phyloP scores from a whole-genome alignment of 2,113 vertebrate species.

The Felis catus region DNA sequence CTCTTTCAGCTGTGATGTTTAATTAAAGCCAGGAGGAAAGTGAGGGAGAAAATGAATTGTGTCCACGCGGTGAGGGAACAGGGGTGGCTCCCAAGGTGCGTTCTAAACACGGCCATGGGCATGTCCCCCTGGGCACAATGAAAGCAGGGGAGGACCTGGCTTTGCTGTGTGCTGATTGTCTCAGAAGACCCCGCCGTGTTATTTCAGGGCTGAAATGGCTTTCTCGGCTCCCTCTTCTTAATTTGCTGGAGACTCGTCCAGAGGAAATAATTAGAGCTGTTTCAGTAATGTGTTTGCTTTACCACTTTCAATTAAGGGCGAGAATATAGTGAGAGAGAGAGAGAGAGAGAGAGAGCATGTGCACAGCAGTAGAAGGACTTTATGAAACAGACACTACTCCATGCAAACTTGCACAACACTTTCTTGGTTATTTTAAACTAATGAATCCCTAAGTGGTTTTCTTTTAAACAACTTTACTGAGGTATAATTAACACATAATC shows the following conservation, averaged over 20 bases:
- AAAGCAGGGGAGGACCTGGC: background rate
- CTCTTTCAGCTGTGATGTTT: constrained; percentile 42
- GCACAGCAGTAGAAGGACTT: background rate
- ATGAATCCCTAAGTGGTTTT: background rate
- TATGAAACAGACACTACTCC: background rate
- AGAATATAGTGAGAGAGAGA: constrained; percentile 8
- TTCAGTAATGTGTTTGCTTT: constrained; percentile 66
- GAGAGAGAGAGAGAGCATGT: background rate
- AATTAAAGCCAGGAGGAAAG: constrained; percentile 63
- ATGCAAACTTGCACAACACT: background rate
- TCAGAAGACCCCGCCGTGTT: background rate
- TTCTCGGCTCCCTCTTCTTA: constrained; percentile 66
- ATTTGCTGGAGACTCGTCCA: constrained; percentile 67
- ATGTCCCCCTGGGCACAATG: background rate
- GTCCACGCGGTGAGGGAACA: background rate
- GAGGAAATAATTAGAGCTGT: constrained; percentile 72
- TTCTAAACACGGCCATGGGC: background rate
- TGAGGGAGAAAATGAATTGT: background rate
- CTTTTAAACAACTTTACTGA: background rate
- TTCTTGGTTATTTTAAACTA: constrained; percentile 44
- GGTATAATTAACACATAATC: background rate
- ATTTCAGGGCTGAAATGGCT: constrained; percentile 60
- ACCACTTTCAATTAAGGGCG: constrained; percentile 70
- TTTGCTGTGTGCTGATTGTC: background rate
- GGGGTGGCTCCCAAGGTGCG: background rate